Base-by-base conservation (phyloP, 2,797 vertebrate genomes). In the Sebastes goodei region DNA sequence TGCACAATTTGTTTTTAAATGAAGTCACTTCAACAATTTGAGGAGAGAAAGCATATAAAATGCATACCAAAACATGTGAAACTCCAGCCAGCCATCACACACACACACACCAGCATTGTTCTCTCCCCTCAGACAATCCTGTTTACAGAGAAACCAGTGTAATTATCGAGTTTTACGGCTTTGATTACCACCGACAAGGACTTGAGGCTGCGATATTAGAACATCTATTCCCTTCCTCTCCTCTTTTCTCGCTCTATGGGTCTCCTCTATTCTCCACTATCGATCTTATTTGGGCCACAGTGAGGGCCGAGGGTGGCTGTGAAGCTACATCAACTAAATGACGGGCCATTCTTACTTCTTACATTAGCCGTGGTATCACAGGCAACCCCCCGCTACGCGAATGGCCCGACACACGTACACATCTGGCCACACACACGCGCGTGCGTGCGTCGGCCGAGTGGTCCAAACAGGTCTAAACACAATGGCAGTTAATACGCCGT, bases 261-360 rank as follows among this genome's bases (percentile, higher is more conserved):
- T 64, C 76, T 83, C 68, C 46, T 86, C 83, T 78, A 17, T 86
- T 90, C 80, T 82, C 74, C 69, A 79, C 52, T 55, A 92, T 93
- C 55, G 87, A 93, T 92, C 89, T 86, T 77, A 65, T 87, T 84
- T 85, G 60, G 64, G 60, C 69, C 77, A 66, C 72, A 86, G 74
- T 74, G 71, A 76, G 81, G 80, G 77, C 86, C 8, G 68, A 73
- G 72, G 20, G 78, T 29, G 7, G 63, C 86, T 86, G 86, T 88
- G 90, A 86, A 79, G 80, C 81, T 91, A 66, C 64, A 92, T 90
- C 90, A 91, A 88, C 81, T 84, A 86, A 90, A 92, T 88, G 90
- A 81, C 85, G 23, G 23, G 72, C 86, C 87, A 78, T 92, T 93
- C 67, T 64, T 84, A 81, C 86, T 82, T 82, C 76, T 88, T 74